A percentile compares a stretch with the other conserved stretches of the same genome.
phyloP scores from a whole-genome alignment of 2,113 vertebrate species.

The Ardeotis arabs region DNA sequence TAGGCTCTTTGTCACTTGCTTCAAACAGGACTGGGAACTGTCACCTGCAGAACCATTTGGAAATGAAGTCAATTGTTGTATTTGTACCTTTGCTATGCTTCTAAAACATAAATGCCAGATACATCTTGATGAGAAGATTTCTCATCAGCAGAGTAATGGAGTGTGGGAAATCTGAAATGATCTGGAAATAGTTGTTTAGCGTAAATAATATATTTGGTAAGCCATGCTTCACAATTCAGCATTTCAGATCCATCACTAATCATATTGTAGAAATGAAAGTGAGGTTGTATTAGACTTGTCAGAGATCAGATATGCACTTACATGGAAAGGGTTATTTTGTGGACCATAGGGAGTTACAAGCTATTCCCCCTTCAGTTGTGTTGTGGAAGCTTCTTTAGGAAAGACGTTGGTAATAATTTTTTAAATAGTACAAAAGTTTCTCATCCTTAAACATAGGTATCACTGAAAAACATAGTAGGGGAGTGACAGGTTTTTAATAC shows the following conservation, averaged over 20 bases:
- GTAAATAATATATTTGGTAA: background rate
- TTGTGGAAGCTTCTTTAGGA: background rate
- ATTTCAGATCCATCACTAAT: background rate
- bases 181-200: background rate
- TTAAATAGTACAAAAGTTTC: background rate
- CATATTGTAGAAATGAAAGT: background rate
- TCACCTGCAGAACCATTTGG: background rate
- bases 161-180: background rate
- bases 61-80: background rate
- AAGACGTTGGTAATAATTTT: background rate
- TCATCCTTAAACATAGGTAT: background rate
- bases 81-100: background rate
- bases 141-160: background rate
- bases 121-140: background rate
- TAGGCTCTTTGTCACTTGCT: conserved; percentile 7
- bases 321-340: background rate
- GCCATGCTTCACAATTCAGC: background rate
- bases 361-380: background rate
- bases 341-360: background rate
- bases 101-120: background rate
- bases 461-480: background rate
- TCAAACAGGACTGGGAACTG: background rate
- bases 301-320: background rate
- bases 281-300: background rate
- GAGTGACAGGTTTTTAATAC: background rate